Evolutionary conservation across 2,797 vertebrate species (phyloP).

Genomic region (Channallabes apus): DNA sequence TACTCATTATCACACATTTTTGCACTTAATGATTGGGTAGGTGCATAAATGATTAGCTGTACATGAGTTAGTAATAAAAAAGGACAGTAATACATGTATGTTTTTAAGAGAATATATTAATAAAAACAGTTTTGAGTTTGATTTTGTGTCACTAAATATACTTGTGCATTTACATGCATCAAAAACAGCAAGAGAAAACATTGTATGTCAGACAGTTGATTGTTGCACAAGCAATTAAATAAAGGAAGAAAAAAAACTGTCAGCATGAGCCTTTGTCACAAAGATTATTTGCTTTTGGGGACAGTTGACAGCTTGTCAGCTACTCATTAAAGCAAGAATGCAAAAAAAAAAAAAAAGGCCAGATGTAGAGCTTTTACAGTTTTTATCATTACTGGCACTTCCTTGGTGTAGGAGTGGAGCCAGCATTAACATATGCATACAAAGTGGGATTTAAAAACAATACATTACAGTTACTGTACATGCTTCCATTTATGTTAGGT

Average conservation of each 20-base stretch:
- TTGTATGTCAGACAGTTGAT: background rate
- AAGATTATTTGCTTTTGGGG: conserved; percentile 10
- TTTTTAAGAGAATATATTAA: background rate
- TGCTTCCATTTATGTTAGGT: background rate
- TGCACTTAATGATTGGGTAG: background rate
- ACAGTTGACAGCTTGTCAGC: conserved; percentile 16
- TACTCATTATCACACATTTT: background rate
- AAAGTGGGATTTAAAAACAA: background rate
- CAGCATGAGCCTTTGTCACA: background rate
- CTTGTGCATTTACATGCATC: background rate
- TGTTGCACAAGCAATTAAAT: background rate
- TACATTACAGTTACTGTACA: background rate
- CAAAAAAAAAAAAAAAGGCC: background rate
- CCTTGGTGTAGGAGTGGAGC: background rate
- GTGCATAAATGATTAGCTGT: background rate
- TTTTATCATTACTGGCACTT: background rate
- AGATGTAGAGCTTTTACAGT: background rate
- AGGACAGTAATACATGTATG: background rate
- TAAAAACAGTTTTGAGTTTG: background rate
- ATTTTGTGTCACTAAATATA: background rate
- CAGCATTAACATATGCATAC: conserved; percentile 2
- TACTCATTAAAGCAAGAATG: conserved; percentile 8
- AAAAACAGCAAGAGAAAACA: background rate
- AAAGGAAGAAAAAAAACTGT: background rate
- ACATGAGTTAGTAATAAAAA: background rate